These are phyloP conservation scores for Ceuthmochares aereus DNA, from an alignment of 2,113 vertebrate species.

Conservation along the genomic window DNA sequence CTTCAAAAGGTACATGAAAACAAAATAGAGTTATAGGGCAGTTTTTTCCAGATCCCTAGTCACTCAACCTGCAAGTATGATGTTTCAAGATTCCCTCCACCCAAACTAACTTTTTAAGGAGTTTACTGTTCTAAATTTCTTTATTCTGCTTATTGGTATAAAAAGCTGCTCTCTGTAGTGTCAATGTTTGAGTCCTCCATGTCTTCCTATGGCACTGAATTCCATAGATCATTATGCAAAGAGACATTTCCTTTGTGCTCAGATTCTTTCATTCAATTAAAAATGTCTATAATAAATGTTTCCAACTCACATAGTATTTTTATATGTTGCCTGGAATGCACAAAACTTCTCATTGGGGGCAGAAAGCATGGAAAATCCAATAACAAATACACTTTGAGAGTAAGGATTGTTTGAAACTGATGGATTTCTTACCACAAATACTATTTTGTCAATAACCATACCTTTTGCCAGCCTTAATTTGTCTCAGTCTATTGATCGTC, in stretches of 20 bases:
- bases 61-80: neutral
- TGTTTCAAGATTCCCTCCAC: neutral
- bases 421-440: neutral
- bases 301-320: neutral
- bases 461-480: conserved; percentile 30
- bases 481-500: conserved; percentile 2
- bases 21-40: neutral
- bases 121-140: neutral
- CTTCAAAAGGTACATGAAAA: neutral
- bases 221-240: neutral
- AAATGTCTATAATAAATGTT: neutral
- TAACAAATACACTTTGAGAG: neutral
- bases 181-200: neutral
- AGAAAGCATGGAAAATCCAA: neutral
- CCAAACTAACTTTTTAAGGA: neutral
- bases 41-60: neutral
- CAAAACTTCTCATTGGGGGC: neutral
- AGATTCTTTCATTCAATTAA: neutral
- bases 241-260: neutral
- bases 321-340: neutral
- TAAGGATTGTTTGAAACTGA: neutral
- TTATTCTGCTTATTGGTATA: neutral
- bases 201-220: neutral
- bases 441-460: neutral
- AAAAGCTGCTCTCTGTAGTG: neutral